These are phyloP conservation scores for Bolinopsis microptera DNA, from an alignment of 37 sponge, comb jelly and placozoan genomes.

Conservation along the genomic window DNA sequence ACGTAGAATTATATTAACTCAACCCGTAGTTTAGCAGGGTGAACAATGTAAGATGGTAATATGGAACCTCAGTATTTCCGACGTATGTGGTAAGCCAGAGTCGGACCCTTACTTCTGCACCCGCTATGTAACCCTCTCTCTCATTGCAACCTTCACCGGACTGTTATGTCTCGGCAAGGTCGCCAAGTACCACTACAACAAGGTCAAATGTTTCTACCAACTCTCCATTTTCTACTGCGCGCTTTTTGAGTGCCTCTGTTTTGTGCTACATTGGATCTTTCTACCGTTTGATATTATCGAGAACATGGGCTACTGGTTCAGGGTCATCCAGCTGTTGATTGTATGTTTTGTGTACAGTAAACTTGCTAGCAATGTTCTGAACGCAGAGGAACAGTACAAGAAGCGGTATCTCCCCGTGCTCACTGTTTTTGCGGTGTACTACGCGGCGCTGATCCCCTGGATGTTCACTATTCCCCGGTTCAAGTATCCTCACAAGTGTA, in stretches of 20 bases:
- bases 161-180: conserved; percentile 18
- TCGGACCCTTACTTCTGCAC: conserved; percentile 41
- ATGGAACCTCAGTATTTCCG: conserved; percentile 38
- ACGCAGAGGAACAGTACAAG: conserved; percentile 58
- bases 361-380: conserved; percentile 43
- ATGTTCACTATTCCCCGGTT: background rate
- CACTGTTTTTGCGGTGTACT: conserved; percentile 12
- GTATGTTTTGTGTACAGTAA: conserved; percentile 49
- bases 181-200: conserved; percentile 58
- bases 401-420: background rate
- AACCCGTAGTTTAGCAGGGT: too few relatives aligned
- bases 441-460: conserved; percentile 46
- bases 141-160: conserved; percentile 37
- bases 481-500: conserved; percentile 32
- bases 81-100: conserved; percentile 8
- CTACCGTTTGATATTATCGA: conserved; percentile 25
- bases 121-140: background rate
- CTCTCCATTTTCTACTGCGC: conserved; percentile 57
- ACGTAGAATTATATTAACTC: too few relatives aligned
- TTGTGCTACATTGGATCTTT: conserved; percentile 39
- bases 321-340: conserved; percentile 52
- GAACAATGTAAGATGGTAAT: conserved; percentile 4
- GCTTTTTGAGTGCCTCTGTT: conserved; percentile 46
- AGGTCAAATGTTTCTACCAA: conserved; percentile 60
- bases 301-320: conserved; percentile 61